Evolutionary conservation across 2,888 invertebrate species (phyloP).

Genomic region (Leistus spinibarbis): DNA sequence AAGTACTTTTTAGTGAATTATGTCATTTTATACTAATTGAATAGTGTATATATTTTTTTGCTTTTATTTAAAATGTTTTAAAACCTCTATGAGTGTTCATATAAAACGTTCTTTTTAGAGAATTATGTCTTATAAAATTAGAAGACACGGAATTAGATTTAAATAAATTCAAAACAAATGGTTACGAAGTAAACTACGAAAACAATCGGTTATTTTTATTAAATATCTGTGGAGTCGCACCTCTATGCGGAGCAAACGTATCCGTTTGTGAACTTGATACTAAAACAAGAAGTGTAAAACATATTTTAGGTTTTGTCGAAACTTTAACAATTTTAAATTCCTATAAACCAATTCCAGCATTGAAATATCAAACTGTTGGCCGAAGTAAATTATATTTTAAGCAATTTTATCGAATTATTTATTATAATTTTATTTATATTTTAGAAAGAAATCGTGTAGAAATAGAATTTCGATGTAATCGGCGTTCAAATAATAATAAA

Average conservation of each 20-base stretch:
- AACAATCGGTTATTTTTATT: slow-evolving; percentile 9
- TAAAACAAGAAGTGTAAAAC: background rate
- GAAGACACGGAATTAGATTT: slow-evolving; percentile 5
- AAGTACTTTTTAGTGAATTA: too few species aligned
- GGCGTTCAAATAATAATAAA: background rate
- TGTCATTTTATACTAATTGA: too few species aligned
- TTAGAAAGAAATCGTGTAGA: background rate
- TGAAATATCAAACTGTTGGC: background rate
- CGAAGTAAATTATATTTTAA: background rate
- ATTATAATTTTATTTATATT: slow-evolving; percentile 1
- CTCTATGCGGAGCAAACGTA: slow-evolving; percentile 5
- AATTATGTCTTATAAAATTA: slow-evolving; percentile 1
- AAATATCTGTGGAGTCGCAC: slow-evolving; percentile 20
- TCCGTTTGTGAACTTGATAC: slow-evolving; percentile 14
- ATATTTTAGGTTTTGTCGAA: background rate
- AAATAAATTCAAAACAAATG: slow-evolving; percentile 13
- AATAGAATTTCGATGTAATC: slow-evolving; percentile 17
- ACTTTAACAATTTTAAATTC: background rate
- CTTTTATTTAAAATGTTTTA: too few species aligned
- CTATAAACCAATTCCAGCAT: slow-evolving; percentile 4
- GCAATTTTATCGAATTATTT: background rate
- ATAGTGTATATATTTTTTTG: too few species aligned
- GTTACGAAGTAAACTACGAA: slow-evolving; percentile 13
- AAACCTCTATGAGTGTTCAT: too few species aligned
- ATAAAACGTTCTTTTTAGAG: too few species aligned